Evolutionary conservation across 1,140 invertebrate genomes (phyloP).

Genomic region (Drosophila sulfurigaster): DNA sequence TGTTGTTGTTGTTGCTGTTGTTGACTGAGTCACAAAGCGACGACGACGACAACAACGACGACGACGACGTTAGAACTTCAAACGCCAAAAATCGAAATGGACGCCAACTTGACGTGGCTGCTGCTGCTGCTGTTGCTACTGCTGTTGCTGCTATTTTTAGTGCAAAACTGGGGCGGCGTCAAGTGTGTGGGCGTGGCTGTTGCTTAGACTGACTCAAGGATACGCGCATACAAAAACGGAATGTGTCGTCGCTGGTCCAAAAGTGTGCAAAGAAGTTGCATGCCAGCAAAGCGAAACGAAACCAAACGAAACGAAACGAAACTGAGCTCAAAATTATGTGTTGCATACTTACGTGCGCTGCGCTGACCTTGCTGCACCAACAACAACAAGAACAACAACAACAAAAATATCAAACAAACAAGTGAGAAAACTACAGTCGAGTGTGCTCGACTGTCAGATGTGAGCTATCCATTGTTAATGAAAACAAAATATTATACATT

Average conservation of each 20-base stretch:
- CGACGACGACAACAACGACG: too few species aligned
- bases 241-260: constrained; percentile 35
- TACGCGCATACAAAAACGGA: not conserved
- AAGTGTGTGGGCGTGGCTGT: constrained; percentile 45
- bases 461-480: too few species aligned
- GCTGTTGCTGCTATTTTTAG: constrained; percentile 41
- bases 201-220: constrained; percentile 29
- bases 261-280: constrained; percentile 43
- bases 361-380: constrained; percentile 70
- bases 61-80: constrained; percentile 27
- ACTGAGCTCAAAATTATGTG: constrained; percentile 69
- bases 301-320: constrained; percentile 4
- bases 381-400: not conserved
- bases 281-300: constrained; percentile 9
- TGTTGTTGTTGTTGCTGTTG: too few species aligned
- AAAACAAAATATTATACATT: too few species aligned
- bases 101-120: constrained; percentile 8
- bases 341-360: constrained; percentile 78
- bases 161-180: constrained; percentile 42
- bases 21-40: constrained; percentile 28
- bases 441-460: too few species aligned
- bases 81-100: constrained; percentile 12
- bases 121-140: constrained; percentile 20
- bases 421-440: too few species aligned
- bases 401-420: too few species aligned